Evolutionary conservation across 2,797 vertebrate genomes (phyloP).

Genomic region (Labroides dimidiatus): DNA sequence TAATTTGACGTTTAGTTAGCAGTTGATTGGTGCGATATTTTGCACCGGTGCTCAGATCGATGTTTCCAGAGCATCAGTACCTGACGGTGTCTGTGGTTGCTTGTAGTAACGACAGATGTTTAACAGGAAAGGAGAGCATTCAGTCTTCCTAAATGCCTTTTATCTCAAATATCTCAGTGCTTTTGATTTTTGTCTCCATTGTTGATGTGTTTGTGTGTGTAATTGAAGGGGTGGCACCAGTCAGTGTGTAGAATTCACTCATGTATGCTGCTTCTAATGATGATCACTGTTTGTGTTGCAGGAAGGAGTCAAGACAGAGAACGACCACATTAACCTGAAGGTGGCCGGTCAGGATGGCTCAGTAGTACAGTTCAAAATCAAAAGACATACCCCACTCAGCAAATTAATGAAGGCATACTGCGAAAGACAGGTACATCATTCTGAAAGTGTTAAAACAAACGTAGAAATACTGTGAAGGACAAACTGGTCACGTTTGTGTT

Average conservation of each 20-base stretch:
- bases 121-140: not conserved
- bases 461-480: not conserved
- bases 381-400: constrained; percentile 91
- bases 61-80: too few relatives aligned
- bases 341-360: constrained; percentile 93
- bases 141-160: not conserved
- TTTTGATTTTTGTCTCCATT: not conserved
- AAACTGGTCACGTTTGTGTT: not conserved
- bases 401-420: constrained; percentile 96
- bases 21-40: not conserved
- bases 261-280: too few relatives aligned
- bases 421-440: constrained; percentile 88
- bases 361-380: constrained; percentile 93
- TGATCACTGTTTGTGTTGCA: constrained; percentile 54
- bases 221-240: too few relatives aligned
- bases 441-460: not conserved
- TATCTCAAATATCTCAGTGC: not conserved
- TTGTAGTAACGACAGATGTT: not conserved
- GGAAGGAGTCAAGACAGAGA: constrained; percentile 94
- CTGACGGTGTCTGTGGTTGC: not conserved
- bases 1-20: not conserved
- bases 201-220: not conserved
- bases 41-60: not conserved
- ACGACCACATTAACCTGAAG: constrained; percentile 93
- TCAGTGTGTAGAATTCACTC: not conserved